Conservation (phyloP, 2,113 vertebrate genomes). For the human region DNA sequence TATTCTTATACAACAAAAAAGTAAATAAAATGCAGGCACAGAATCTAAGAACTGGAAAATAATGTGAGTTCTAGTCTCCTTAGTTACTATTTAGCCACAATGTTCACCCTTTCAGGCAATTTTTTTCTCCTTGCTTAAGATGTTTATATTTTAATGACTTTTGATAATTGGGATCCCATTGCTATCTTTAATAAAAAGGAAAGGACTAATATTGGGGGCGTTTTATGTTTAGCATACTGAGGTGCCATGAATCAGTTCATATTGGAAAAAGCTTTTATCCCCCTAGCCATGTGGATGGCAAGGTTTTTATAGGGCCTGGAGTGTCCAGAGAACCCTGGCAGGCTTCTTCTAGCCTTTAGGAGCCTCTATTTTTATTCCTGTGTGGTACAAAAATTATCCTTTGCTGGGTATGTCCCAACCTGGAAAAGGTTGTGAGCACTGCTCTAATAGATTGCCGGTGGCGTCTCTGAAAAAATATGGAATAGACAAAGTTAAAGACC, state of each 20-base stretch:
- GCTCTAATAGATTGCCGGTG: background rate
- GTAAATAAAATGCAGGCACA: background rate
- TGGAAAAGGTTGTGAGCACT: background rate
- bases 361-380: background rate
- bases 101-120: background rate
- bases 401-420: background rate
- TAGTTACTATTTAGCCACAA: background rate
- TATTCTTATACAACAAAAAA: background rate
- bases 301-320: background rate
- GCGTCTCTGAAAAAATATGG: background rate
- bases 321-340: background rate
- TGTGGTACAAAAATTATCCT: background rate
- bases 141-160: background rate
- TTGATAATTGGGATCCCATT: background rate
- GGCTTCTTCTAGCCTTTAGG: background rate
- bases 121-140: background rate
- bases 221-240: background rate
- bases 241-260: background rate
- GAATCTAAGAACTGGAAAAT: background rate
- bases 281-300: background rate
- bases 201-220: background rate
- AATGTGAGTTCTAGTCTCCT: background rate
- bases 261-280: background rate
- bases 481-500: background rate
- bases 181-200: background rate